These are phyloP conservation scores for Caenorhabditis zanzibari DNA, from an alignment of 2,888 invertebrate genomes.

Conservation along the genomic window DNA sequence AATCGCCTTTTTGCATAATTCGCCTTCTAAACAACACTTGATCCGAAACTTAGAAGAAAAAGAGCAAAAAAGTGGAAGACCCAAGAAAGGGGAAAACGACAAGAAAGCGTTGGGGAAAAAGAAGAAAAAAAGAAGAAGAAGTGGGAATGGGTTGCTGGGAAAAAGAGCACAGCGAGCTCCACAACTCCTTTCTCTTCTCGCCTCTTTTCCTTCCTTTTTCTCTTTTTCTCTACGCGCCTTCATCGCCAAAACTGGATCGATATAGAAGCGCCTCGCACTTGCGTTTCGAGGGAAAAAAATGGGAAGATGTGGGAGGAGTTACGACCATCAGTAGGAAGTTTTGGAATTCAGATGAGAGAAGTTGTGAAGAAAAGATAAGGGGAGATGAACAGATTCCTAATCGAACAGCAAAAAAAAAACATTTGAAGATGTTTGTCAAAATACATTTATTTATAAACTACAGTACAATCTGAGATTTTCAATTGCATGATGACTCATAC, in stretches of 20 bases:
- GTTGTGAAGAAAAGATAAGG: too few species aligned
- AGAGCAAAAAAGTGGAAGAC: slow-evolving; percentile 10
- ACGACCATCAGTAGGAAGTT: neutral
- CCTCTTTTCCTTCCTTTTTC: slow-evolving; percentile 35
- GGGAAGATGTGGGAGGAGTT: slow-evolving; percentile 23
- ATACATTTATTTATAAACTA: too few species aligned
- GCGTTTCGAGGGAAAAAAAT: slow-evolving; percentile 20
- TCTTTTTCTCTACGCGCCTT: slow-evolving; percentile 28
- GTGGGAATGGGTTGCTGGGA: slow-evolving; percentile 52
- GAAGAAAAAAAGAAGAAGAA: slow-evolving; percentile 20
- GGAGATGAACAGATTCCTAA: neutral
- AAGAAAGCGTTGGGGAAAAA: slow-evolving; percentile 9
- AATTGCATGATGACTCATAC: too few species aligned
- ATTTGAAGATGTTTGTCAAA: too few species aligned
- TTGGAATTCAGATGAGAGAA: neutral
- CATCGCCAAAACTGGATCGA: slow-evolving; percentile 57
- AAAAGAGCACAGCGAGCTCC: slow-evolving; percentile 43
- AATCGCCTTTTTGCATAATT: neutral
- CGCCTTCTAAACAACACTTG: neutral
- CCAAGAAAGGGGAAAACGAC: slow-evolving; percentile 18
- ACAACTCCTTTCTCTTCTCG: slow-evolving; percentile 34
- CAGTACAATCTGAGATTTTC: too few species aligned
- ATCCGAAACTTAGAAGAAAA: neutral
- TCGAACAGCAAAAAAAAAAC: neutral
- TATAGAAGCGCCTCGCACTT: slow-evolving; percentile 42